phyloP scores from a whole-genome alignment of 2,113 vertebrate genomes.

The Menura novaehollandiae region DNA sequence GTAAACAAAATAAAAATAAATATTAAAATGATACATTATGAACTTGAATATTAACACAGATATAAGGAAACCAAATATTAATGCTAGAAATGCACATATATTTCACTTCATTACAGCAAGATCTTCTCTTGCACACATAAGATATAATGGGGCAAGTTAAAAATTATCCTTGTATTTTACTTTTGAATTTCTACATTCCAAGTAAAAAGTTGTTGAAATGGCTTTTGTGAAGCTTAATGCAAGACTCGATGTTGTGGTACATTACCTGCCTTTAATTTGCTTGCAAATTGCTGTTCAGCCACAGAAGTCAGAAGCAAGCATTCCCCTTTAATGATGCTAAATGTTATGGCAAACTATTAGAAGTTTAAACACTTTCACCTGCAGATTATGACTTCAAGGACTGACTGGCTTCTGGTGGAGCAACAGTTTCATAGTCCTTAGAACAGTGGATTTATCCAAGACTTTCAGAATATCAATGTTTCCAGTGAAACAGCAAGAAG shows the following conservation, averaged over 20 bases:
- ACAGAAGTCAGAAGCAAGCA: neutral
- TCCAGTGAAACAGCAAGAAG: neutral
- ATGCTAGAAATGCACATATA: neutral
- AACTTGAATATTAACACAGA: neutral
- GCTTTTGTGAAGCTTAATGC: neutral
- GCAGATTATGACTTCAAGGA: neutral
- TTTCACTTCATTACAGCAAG: neutral
- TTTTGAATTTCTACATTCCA: neutral
- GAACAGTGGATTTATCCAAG: neutral
- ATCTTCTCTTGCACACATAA: neutral
- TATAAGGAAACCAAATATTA: neutral
- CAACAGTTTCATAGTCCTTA: neutral
- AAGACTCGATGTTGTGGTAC: rapidly evolving
- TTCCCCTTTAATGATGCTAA: neutral
- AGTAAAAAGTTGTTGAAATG: neutral
- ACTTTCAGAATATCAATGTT: neutral
- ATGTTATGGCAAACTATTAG: neutral
- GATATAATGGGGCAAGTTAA: neutral
- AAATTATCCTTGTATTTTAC: neutral
- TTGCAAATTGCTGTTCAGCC: neutral
- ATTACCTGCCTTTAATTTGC: neutral
- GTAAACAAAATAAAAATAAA: neutral
- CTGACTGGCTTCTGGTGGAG: neutral
- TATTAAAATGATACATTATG: neutral
- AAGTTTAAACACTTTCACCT: neutral